Percentiles rank a stretch among this genome's conserved stretches.
phyloP scores from a whole-genome alignment of 2,113 vertebrate genomes.

The Eretmochelys imbricata region DNA sequence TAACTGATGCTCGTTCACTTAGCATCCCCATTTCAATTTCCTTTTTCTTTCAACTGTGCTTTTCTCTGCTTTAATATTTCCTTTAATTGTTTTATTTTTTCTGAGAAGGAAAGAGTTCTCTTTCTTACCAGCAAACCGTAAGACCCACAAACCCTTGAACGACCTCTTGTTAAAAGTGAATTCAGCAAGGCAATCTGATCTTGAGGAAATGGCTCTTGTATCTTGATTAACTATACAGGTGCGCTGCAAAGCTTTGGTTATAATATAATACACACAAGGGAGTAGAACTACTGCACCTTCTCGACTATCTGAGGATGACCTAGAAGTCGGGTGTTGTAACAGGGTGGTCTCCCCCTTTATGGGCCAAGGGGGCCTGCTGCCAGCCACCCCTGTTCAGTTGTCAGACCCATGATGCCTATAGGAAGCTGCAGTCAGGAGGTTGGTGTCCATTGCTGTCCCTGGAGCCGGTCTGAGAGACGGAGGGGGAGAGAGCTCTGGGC shows the following conservation, averaged over 20 bases:
- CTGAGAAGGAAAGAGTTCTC: neutral
- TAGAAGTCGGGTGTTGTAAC: neutral
- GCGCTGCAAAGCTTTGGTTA: neutral
- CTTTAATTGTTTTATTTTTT: neutral
- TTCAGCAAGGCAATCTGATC: neutral
- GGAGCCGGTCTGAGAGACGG: neutral
- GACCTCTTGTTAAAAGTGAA: neutral
- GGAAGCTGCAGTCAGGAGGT: neutral
- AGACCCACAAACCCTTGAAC: neutral
- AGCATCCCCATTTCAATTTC: neutral
- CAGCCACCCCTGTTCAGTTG: neutral
- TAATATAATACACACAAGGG: neutral
- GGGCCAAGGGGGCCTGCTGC: neutral
- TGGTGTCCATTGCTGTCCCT: neutral
- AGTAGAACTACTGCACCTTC: neutral
- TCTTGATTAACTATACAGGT: neutral
- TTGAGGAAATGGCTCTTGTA: neutral
- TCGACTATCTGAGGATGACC: too few relatives aligned
- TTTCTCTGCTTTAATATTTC: neutral
- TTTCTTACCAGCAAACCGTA: neutral
- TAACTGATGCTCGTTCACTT: neutral
- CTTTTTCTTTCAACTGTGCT: neutral
- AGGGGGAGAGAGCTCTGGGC: neutral
- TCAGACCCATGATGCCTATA: neutral
- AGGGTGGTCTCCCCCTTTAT: neutral